Evolutionary conservation across 2,113 vertebrate genomes (phyloP).

Genomic region (Isurus oxyrinchus): DNA sequence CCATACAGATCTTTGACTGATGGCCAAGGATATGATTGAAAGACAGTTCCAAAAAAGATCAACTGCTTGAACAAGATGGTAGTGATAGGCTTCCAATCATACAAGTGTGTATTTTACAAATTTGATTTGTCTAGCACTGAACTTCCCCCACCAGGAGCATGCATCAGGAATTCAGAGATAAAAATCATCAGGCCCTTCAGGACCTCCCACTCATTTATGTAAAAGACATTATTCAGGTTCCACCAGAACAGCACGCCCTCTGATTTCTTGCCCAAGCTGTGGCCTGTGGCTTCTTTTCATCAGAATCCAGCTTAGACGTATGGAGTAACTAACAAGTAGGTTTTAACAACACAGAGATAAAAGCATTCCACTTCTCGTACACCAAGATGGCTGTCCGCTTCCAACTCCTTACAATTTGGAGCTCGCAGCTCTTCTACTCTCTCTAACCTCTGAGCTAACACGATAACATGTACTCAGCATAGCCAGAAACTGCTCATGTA

Average conservation of each 20-base stretch:
- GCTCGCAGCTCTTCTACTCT: not conserved
- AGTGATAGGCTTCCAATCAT: not conserved
- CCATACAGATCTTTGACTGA: not conserved
- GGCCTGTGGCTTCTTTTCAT: not conserved
- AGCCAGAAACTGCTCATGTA: not conserved
- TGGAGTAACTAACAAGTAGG: not conserved
- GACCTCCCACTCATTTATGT: not conserved
- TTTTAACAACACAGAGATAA: not conserved
- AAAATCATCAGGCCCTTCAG: not conserved
- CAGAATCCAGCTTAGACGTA: not conserved
- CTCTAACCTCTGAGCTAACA: not conserved
- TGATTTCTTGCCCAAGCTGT: not conserved
- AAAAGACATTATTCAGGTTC: not conserved
- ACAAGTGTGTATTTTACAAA: not conserved
- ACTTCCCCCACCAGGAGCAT: not conserved
- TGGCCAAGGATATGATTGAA: not conserved
- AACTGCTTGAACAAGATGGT: not conserved
- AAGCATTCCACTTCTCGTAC: not conserved
- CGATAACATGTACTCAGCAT: not conserved
- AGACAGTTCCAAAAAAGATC: not conserved
- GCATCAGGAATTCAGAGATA: not conserved
- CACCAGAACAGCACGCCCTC: not conserved
- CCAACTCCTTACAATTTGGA: not conserved
- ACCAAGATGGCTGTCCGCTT: not conserved
- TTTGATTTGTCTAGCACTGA: not conserved